phyloP scores from a whole-genome alignment of 2,888 invertebrate genomes.

The Clistopyga incitator region DNA sequence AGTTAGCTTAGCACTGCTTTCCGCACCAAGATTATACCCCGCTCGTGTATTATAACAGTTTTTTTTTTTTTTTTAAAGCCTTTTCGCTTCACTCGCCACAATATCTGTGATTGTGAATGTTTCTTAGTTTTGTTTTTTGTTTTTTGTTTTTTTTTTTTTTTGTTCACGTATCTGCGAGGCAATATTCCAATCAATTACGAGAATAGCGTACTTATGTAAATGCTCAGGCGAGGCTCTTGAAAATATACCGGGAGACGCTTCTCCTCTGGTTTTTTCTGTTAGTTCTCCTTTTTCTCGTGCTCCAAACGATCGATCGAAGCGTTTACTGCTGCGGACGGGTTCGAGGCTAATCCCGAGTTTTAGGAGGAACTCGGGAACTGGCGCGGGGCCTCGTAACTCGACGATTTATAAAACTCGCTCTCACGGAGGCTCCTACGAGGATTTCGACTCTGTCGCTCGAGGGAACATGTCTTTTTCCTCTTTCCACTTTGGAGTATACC shows the following conservation, averaged over 20 bases:
- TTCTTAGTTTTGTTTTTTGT: conserved; percentile 8
- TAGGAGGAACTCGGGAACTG: conserved; percentile 33
- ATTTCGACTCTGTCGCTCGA: conserved; percentile 26
- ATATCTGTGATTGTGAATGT: conserved; percentile 20
- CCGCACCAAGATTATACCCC: conserved; percentile 22
- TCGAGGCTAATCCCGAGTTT: conserved; percentile 59
- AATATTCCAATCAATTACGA: conserved; percentile 63
- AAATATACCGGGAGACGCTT: background rate
- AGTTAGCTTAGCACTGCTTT: conserved; percentile 54
- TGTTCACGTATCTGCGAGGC: conserved; percentile 36
- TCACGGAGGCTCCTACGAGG: background rate
- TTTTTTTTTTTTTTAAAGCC: background rate
- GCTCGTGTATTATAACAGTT: conserved; percentile 24
- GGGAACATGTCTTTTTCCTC: background rate
- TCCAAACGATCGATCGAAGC: conserved; percentile 53
- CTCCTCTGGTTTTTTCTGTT: conserved; percentile 21
- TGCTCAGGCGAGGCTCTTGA: conserved; percentile 27
- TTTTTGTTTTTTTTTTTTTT: background rate
- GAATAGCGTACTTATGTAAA: conserved; percentile 64
- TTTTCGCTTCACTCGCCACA: conserved; percentile 14
- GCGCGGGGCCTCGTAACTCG: conserved; percentile 49
- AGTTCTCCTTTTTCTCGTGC: conserved; percentile 9
- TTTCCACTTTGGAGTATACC: background rate
- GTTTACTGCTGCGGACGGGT: conserved; percentile 45
- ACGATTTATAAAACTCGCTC: conserved; percentile 54